Evolutionary conservation across 2,113 vertebrate genomes (phyloP).

Genomic region (Carettochelys insculpta): DNA sequence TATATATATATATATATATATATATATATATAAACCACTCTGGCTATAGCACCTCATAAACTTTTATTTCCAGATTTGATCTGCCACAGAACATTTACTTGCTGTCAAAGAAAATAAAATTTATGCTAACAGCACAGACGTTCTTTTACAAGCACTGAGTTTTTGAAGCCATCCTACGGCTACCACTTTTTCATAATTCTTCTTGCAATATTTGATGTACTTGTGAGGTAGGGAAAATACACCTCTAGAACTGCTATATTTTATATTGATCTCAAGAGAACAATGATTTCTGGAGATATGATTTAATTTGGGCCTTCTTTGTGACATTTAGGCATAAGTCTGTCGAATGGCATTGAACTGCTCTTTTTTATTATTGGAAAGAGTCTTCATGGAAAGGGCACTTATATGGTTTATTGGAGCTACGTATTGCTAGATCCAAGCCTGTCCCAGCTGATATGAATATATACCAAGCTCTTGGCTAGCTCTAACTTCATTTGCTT

Average conservation of each 20-base stretch:
- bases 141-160: constrained; percentile 42
- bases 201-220: constrained; percentile 53
- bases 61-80: constrained; percentile 71
- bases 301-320: constrained; percentile 44
- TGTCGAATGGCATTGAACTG: rapidly evolving
- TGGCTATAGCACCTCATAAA: constrained; percentile 58
- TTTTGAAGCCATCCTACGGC: constrained; percentile 52
- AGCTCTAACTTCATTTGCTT: constrained; percentile 12
- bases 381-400: rapidly evolving
- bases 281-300: background rate
- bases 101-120: constrained; percentile 69
- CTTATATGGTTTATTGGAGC: background rate
- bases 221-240: constrained; percentile 37
- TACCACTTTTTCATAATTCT: constrained; percentile 49
- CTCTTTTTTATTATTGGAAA: background rate
- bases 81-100: constrained; percentile 72
- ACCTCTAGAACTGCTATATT: constrained; percentile 62
- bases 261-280: constrained; percentile 58
- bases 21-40: constrained; percentile 55
- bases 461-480: background rate
- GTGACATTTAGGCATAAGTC: background rate
- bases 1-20: constrained; percentile 64
- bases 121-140: constrained; percentile 52
- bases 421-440: background rate
- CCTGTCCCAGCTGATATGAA: background rate